Base-by-base conservation (phyloP, 2,888 invertebrate genomes). In the Scrobipalpa atriplicella region DNA sequence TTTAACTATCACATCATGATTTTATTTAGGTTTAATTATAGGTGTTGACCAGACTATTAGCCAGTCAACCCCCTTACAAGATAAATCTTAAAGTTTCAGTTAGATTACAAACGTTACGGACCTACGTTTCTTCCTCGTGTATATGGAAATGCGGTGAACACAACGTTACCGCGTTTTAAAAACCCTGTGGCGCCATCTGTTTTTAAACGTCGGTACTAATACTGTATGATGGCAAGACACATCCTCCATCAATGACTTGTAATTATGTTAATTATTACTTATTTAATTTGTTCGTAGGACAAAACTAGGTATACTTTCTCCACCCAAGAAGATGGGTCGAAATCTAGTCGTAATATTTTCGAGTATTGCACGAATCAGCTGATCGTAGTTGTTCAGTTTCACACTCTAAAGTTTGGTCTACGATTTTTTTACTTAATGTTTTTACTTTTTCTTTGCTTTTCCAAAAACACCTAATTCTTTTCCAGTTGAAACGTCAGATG, bases 401-500 rank as follows among this genome's bases (percentile, higher is more conserved):
- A 52, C 9, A 19, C 9, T 18, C 13, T 6, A 9, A 11, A 18
- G 3, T 54, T 29, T 29, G 5, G 2, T 29, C 29, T 29, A 29
- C 2, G 5, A 29, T 29, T 29, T 3, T 29, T 29, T 29, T 29
- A 29, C 29, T 29, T 29, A 5, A 29, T 29, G 29, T 29, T 29
- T 29, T 29, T 29, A 3, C 29, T 29, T 29, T 29, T 29, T 29
- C 29, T 5, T 29, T 2, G 41, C 51, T 51, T n/a, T 16, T n/a
- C 51, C n/a, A 16, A 16, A 16, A 16, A 51, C n/a, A 51, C n/a
- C 21, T 94, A 95, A 66, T 18, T 18, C 6, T 9, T 9, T 68
- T 69, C 0, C 84, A 92, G 92, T 70, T 92, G 66, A 97, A 98
- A 82, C 94, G 98, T 11, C 98, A 98, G 80, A 95, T 98, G 94